These are phyloP conservation scores for Macrostomum lignano DNA, from an alignment of 1,140 invertebrate species.

Conservation along the genomic window DNA sequence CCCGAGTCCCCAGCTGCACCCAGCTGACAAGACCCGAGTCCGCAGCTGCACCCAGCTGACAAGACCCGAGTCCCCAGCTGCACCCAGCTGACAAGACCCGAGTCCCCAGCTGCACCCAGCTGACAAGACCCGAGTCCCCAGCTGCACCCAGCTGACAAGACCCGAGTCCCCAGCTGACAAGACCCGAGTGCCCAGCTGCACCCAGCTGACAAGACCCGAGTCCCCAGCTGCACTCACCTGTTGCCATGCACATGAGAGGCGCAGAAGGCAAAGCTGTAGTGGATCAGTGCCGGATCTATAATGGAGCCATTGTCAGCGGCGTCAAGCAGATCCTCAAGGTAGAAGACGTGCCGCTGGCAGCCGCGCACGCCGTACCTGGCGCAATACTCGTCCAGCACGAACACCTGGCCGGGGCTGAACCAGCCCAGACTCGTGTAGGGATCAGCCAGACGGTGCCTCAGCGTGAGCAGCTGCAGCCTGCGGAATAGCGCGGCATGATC, in stretches of 20 bases:
- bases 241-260: conserved; percentile 92
- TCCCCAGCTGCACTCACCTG: too few relatives aligned
- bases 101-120: too few relatives aligned
- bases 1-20: too few relatives aligned
- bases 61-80: too few relatives aligned
- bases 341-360: conserved; percentile 77
- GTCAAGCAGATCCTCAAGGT: conserved; percentile 74
- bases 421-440: conserved; percentile 90
- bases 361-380: conserved; percentile 81
- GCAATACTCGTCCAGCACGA: conserved; percentile 90
- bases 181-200: too few relatives aligned
- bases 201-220: too few relatives aligned
- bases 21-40: too few relatives aligned
- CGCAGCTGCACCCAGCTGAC: too few relatives aligned
- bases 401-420: conserved; percentile 94
- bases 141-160: too few relatives aligned
- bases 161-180: too few relatives aligned
- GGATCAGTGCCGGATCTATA: conserved; percentile 88
- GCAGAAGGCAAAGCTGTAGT: conserved; percentile 94
- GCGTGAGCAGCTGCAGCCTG: conserved; percentile 56
- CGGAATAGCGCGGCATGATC: conserved; percentile 72
- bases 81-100: too few relatives aligned
- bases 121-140: too few relatives aligned
- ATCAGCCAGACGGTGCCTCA: conserved; percentile 80
- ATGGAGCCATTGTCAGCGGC: conserved; percentile 63